Evolutionary conservation across 2,113 vertebrate species (phyloP), one percentile per base, ranked within the genome.

Genomic region (Silurus meridionalis): DNA sequence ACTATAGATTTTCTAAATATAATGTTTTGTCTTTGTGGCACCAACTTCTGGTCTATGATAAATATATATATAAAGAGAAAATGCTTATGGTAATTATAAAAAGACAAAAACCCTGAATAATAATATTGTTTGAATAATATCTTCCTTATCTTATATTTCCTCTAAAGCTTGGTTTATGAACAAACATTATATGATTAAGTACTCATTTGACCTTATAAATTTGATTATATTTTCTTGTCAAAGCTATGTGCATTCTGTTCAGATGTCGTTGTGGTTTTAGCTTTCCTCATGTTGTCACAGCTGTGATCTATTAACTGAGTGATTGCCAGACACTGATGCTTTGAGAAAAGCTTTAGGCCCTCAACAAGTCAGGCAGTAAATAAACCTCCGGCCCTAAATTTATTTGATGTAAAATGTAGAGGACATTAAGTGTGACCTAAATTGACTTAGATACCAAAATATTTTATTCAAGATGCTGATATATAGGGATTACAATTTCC

Each of bases 251-350:
- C 64, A 28, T 67, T 86, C 50, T 57, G 53, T 9, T 50, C 19
- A 85, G 61, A 80, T 46, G 79, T 37, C 48, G n/a, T 57, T 86
- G 92, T 91, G 87, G 88, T 91, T 88, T 90, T 86, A 93, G 90
- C 92, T 93, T 93, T 89, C 85, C 91, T 91, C 87, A 89, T 95
- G 93, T 94, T 95, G 90, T 94, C 94, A 95, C 95, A 95, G 93
- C 94, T 96, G 94, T 93, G 88, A 87, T 91, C 90, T 90, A 94
- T 95, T 95, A 93, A 0, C 80, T 90, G 55, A 93, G 92, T 94
- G 93, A 91, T 91, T 93, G 90, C 91, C 95, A 93, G 93, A 94
- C 92, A 91, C 92, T 91, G 93, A 93, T 91, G 89, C 90, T 93
- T 95, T 92, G 85, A 91, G 94, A 90, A 95, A 93, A 93, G 94